Conservation (phyloP, 2,888 invertebrate species). For the Lacanobia wlatinum region DNA sequence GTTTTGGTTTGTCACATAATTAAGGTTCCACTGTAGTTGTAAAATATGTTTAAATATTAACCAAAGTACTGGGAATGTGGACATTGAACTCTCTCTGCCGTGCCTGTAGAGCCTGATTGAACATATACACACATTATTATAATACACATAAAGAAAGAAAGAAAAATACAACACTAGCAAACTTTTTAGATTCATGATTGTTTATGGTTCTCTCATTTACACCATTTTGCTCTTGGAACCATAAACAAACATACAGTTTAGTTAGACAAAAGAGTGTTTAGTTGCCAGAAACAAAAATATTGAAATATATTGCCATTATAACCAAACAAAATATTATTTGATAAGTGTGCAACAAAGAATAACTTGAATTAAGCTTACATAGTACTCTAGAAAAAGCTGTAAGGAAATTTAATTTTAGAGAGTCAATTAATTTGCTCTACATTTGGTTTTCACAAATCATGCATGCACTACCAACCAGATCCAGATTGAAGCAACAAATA, state of each 20-base stretch:
- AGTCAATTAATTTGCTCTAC: neutral
- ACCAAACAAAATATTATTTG: constrained; percentile 8
- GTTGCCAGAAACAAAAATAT: constrained; percentile 14
- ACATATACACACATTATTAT: constrained; percentile 55
- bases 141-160: constrained; percentile 31
- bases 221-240: neutral
- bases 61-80: constrained; percentile 62
- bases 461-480: neutral
- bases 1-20: neutral
- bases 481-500: constrained; percentile 26
- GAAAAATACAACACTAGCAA: constrained; percentile 2
- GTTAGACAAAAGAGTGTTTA: neutral
- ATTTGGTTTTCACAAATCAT: neutral
- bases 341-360: neutral
- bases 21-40: constrained; percentile 30
- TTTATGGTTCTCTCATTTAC: constrained; percentile 1
- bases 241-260: constrained; percentile 16
- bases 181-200: constrained; percentile 1
- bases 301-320: neutral
- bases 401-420: neutral
- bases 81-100: constrained; percentile 63
- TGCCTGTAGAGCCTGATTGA: constrained; percentile 59
- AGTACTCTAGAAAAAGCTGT: neutral
- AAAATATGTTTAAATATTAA: constrained; percentile 55
- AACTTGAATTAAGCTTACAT: constrained; percentile 6